Evolutionary conservation across 2,113 vertebrate genomes (phyloP).

Genomic region (Balaenoptera acutorostrata): DNA sequence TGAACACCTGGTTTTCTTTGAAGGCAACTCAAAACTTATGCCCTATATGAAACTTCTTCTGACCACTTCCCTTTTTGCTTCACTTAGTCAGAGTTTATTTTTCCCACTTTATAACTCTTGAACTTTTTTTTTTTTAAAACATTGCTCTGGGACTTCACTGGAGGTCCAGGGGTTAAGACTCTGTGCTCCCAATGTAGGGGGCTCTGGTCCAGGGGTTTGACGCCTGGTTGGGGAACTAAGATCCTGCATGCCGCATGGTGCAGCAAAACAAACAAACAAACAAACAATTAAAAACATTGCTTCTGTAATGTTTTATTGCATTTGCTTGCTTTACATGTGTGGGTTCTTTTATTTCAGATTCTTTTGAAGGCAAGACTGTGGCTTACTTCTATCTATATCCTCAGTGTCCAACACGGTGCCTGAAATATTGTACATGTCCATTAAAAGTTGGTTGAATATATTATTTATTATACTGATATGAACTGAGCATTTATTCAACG

Average conservation of each 20-base stretch:
- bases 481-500: neutral
- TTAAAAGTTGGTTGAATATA: neutral
- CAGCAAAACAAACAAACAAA: too few relatives aligned
- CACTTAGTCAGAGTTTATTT: conserved; percentile 11
- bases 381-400: conserved; percentile 11
- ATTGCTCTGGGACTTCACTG: too few relatives aligned
- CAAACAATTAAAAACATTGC: neutral
- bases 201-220: too few relatives aligned
- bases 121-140: neutral
- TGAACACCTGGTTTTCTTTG: conserved; percentile 50
- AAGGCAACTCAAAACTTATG: conserved; percentile 12
- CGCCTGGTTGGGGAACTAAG: too few relatives aligned
- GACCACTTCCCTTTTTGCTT: conserved; percentile 44
- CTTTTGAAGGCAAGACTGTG: neutral
- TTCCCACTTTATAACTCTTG: neutral
- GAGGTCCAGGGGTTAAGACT: too few relatives aligned
- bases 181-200: too few relatives aligned
- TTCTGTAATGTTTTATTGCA: neutral
- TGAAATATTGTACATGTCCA: neutral
- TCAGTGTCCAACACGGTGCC: neutral
- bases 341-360: neutral
- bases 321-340: neutral
- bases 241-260: too few relatives aligned
- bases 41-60: conserved; percentile 11
- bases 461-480: neutral